Percentiles rank a stretch among this genome's conserved stretches.
phyloP scores from a whole-genome alignment of 1,140 invertebrate species.

The Solenopsis fugax region DNA sequence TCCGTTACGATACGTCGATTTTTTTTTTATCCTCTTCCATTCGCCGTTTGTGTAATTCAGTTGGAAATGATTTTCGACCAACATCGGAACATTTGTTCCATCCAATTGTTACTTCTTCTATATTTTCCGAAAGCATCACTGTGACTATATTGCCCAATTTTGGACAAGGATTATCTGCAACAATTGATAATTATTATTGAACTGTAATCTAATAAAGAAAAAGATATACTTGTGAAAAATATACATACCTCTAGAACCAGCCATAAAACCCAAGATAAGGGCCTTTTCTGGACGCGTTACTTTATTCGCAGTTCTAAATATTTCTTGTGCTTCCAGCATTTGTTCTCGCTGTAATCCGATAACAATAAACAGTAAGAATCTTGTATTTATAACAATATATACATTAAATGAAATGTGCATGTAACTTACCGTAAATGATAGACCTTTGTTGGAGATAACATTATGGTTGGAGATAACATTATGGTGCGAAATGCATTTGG shows the following conservation, averaged over 20 bases:
- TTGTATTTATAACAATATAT: slow-evolving; percentile 19
- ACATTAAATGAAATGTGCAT: slow-evolving; percentile 35
- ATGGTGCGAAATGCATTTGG: too few species aligned
- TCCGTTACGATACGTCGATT: slow-evolving; percentile 89
- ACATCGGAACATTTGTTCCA: slow-evolving; percentile 89
- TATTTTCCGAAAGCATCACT: slow-evolving; percentile 96
- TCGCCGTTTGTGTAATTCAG: slow-evolving; percentile 98
- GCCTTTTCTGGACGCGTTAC: slow-evolving; percentile 99
- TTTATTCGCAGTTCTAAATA: slow-evolving; percentile 98
- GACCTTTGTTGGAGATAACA: too few species aligned
- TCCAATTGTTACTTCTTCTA: slow-evolving; percentile 93
- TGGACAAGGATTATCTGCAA: slow-evolving; percentile 97
- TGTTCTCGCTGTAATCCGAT: slow-evolving; percentile 92
- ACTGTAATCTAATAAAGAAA: slow-evolving; percentile 11
- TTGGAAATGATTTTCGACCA: slow-evolving; percentile 97
- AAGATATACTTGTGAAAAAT: slow-evolving; percentile 23
- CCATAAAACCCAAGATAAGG: slow-evolving; percentile 99
- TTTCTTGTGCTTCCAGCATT: slow-evolving; percentile 98
- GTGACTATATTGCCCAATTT: slow-evolving; percentile 97
- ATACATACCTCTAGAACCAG: slow-evolving; percentile 94
- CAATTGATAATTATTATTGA: slow-evolving; percentile 52
- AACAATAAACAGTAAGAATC: slow-evolving; percentile 58
- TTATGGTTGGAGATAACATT: too few species aligned
- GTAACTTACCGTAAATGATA: slow-evolving; percentile 92
- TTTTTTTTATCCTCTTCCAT: slow-evolving; percentile 97